phyloP scores from a whole-genome alignment of 2,888 invertebrate species.

The Mallateleia sp. region DNA sequence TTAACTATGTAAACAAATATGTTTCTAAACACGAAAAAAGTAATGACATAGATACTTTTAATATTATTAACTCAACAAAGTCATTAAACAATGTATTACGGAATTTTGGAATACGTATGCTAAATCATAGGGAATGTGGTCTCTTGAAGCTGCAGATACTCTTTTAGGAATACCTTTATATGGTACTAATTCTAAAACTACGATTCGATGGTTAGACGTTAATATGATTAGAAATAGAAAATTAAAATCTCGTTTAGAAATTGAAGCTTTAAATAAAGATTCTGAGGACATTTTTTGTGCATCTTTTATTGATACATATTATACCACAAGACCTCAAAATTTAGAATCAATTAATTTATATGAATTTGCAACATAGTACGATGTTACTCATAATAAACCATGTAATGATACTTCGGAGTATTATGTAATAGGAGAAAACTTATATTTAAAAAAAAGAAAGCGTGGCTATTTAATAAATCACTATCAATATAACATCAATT shows the following conservation, averaged over 20 bases:
- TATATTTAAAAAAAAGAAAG: constrained; percentile 73
- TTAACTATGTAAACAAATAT: constrained; percentile 82
- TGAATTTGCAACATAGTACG: constrained; percentile 71
- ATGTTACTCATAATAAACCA: constrained; percentile 52
- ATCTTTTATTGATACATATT: constrained; percentile 68
- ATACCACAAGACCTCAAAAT: constrained; percentile 76
- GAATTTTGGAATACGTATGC: constrained; percentile 81
- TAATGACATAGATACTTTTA: constrained; percentile 76
- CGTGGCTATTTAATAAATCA: constrained; percentile 58
- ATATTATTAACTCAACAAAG: constrained; percentile 82
- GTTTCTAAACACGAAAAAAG: constrained; percentile 82
- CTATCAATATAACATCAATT: constrained; percentile 56
- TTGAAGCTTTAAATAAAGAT: constrained; percentile 53
- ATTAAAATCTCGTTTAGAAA: constrained; percentile 34
- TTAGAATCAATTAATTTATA: constrained; percentile 71
- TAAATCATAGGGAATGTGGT: constrained; percentile 80
- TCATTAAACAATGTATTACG: constrained; percentile 79
- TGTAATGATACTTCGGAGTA: not conserved
- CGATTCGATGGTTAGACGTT: constrained; percentile 70
- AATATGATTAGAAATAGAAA: constrained; percentile 43
- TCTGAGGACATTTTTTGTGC: constrained; percentile 82
- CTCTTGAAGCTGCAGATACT: constrained; percentile 73
- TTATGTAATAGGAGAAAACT: constrained; percentile 2
- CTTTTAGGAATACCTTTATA: constrained; percentile 80
- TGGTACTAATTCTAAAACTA: constrained; percentile 84